phyloP scores from a whole-genome alignment of 2,113 vertebrate genomes.

The pig (Sus scrofa) region DNA sequence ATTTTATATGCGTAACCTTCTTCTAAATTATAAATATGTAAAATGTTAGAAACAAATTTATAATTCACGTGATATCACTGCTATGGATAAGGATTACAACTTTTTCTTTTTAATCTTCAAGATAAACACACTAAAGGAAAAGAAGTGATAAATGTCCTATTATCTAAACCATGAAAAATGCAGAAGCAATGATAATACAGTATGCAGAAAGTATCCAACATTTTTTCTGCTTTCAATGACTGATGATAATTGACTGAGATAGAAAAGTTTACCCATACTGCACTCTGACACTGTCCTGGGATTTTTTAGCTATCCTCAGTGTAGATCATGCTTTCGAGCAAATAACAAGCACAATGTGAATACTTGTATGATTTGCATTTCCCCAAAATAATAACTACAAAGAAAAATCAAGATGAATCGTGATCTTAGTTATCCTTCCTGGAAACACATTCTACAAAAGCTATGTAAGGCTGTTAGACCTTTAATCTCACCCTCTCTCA shows the following conservation, averaged over 20 bases:
- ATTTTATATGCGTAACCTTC: not conserved
- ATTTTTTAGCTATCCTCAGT: not conserved
- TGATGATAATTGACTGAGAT: not conserved
- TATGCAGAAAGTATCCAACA: not conserved
- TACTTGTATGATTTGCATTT: not conserved
- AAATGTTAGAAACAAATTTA: not conserved
- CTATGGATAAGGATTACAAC: not conserved
- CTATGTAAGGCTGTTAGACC: not conserved
- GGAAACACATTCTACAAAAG: not conserved
- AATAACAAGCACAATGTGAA: not conserved
- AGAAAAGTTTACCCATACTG: not conserved
- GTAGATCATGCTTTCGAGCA: not conserved
- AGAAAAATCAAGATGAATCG: slow-evolving; percentile 4
- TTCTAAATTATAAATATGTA: not conserved
- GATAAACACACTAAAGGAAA: not conserved
- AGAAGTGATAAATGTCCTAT: not conserved
- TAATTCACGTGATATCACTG: not conserved
- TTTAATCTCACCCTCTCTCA: slow-evolving; percentile 70
- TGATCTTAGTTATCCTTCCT: not conserved
- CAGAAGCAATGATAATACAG: not conserved
- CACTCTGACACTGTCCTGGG: not conserved
- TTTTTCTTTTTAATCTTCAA: not conserved
- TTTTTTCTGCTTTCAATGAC: not conserved
- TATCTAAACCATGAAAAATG: not conserved
- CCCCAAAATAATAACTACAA: not conserved